Conservation (phyloP, 2,888 invertebrate species). For the Aphidoletes aphidimyza region DNA sequence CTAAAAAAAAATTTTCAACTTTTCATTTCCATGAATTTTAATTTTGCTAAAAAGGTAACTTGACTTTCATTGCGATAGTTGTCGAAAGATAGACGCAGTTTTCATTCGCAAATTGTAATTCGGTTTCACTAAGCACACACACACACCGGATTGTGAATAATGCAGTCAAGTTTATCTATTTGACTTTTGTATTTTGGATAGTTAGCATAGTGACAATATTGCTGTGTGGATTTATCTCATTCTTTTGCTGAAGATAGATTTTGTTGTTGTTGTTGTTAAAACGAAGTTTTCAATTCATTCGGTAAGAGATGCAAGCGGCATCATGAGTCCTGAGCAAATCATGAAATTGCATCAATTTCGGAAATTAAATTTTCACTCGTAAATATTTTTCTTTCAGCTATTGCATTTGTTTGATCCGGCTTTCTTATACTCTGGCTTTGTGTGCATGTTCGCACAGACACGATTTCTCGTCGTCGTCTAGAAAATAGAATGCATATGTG, state of each 20-base stretch:
- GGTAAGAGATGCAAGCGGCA: background rate
- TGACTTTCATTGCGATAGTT: background rate
- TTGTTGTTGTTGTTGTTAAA: too few relatives aligned
- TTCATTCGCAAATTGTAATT: background rate
- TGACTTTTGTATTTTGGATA: background rate
- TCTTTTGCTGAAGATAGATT: background rate
- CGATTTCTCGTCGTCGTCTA: too few relatives aligned
- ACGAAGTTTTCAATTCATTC: too few relatives aligned
- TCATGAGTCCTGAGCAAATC: background rate
- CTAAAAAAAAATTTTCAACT: background rate
- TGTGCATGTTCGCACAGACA: background rate
- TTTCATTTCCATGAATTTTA: constrained; percentile 17
- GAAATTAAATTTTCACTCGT: constrained; percentile 31
- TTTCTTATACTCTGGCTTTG: background rate
- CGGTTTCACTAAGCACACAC: constrained; percentile 30
- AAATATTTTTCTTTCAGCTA: constrained; percentile 34
- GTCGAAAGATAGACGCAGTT: background rate
- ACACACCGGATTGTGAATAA: too few relatives aligned
- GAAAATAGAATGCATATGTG: too few relatives aligned
- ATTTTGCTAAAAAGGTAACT: constrained; percentile 3
- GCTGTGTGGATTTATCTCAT: background rate
- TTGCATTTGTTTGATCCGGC: constrained; percentile 40
- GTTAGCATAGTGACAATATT: background rate
- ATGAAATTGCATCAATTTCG: constrained; percentile 46
- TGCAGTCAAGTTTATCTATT: constrained; percentile 19